Base-by-base conservation (phyloP, 2,797 vertebrate genomes). In the Urocyon cinereoargenteus region DNA sequence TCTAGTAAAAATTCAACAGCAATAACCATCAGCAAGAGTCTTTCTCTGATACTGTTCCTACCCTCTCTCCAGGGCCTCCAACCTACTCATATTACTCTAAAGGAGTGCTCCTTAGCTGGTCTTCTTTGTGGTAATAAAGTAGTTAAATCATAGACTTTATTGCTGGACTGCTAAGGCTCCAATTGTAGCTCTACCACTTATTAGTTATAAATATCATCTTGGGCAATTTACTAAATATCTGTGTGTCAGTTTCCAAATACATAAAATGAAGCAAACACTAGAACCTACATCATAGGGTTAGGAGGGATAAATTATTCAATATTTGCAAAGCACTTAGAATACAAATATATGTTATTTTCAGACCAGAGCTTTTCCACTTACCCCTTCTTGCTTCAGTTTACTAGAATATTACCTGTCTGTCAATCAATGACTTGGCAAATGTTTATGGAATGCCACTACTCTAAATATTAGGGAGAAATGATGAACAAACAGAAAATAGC, bases 321-420 rank as follows among this genome's bases (percentile, higher is more conserved):
- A 82, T 89, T 94, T 73, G n/a, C 55, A 81, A 64, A 59, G 51
- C 70, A 51, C 2, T 53, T 92, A 78, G 61, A 78, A 77, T 77
- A 88, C n/a, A 61, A 81, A 86, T 53, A 66, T 36, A 34, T 83
- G 11, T 40, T 92, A 64, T 92, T 94, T 94, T 94, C 53, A 70
- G n/a, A 13, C 51, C 55, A 96, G 16, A 59, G n/a, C 28, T 96
- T 92, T 66, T 82, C 45, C 21, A 55, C 16, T 84, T 90, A 49
- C 3, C n/a, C 81, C 45, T 90, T 79, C 36, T 66, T 78, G 24
- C 34, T 86, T 66, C 61, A 16, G 18, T 18, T 85, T 90, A 81
- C 53, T 85, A 5, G 59, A n/a, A 59, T n/a, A 79, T 51, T 89
- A 9, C 40, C 22, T 91, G 26, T 95, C 15, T 51, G 4, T 21